Evolutionary conservation across 2,888 invertebrate genomes (phyloP).

Genomic region (Yponomeuta plumbellus): DNA sequence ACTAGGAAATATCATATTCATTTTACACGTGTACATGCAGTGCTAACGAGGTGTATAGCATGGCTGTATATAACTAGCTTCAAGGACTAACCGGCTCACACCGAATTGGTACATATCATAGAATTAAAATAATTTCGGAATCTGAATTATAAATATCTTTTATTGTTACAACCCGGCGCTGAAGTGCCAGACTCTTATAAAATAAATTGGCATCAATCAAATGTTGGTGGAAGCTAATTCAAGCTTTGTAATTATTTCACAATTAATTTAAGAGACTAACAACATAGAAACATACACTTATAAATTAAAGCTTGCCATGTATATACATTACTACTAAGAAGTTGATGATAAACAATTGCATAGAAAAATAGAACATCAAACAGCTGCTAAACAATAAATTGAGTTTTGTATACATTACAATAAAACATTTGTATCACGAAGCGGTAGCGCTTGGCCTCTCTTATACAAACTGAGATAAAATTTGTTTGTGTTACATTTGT

Average conservation of each 20-base stretch:
- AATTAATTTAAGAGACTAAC: slow-evolving; percentile 65
- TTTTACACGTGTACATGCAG: slow-evolving; percentile 35
- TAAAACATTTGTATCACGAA: neutral
- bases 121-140: neutral
- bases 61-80: neutral
- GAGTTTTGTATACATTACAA: neutral
- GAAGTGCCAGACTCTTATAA: slow-evolving; percentile 18
- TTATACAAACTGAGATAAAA: neutral
- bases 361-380: slow-evolving; percentile 34
- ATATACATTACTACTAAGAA: slow-evolving; percentile 32
- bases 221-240: slow-evolving; percentile 46
- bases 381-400: slow-evolving; percentile 45
- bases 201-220: slow-evolving; percentile 40
- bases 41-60: slow-evolving; percentile 41
- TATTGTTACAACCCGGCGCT: neutral
- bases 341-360: slow-evolving; percentile 29
- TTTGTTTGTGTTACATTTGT: neutral
- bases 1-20: slow-evolving; percentile 48
- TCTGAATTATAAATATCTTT: neutral
- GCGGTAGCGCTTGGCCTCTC: neutral
- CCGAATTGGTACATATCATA: neutral
- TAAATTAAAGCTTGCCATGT: slow-evolving; percentile 64
- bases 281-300: slow-evolving; percentile 47
- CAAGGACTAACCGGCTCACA: neutral
- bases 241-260: slow-evolving; percentile 47